These are phyloP conservation scores for Oryzias celebensis DNA, from an alignment of 2,113 vertebrate genomes.

Conservation along the genomic window DNA sequence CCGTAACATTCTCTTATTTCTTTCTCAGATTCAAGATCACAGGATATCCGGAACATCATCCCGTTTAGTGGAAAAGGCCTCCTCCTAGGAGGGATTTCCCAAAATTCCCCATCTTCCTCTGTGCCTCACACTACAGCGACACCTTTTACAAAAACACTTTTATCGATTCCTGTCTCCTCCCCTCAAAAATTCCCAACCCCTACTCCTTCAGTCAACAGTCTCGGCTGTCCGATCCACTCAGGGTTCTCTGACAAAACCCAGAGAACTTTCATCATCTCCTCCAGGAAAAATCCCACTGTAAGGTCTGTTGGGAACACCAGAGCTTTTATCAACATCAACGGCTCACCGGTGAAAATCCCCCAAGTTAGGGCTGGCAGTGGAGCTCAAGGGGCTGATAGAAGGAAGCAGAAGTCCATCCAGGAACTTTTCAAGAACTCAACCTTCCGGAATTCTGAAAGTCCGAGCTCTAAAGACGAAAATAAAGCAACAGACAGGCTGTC, in stretches of 20 bases:
- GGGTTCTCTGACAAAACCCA: neutral
- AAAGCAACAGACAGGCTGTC: slow-evolving; percentile 1
- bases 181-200: slow-evolving; percentile 17
- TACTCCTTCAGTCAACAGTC: slow-evolving; percentile 8
- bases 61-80: slow-evolving; percentile 89
- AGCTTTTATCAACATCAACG: slow-evolving; percentile 75
- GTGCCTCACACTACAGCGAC: slow-evolving; percentile 28
- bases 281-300: neutral
- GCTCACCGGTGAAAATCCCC: slow-evolving; percentile 77
- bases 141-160: slow-evolving; percentile 4
- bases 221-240: slow-evolving; percentile 7
- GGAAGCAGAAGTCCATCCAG: slow-evolving; percentile 60
- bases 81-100: slow-evolving; percentile 76
- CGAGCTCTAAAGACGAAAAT: slow-evolving; percentile 5
- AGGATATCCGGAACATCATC: slow-evolving; percentile 69
- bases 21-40: slow-evolving; percentile 66
- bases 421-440: slow-evolving; percentile 54
- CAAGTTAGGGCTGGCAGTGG: slow-evolving; percentile 31
- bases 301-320: slow-evolving; percentile 74
- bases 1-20: slow-evolving; percentile 3
- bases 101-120: neutral
- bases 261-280: neutral
- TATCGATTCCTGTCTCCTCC: neutral
- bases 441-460: slow-evolving; percentile 6
- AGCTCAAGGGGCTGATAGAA: neutral